A percentile compares a stretch with the other conserved stretches of the same genome.
Conservation (phyloP, 2,888 invertebrate genomes). For the Endomychus coccineus region DNA sequence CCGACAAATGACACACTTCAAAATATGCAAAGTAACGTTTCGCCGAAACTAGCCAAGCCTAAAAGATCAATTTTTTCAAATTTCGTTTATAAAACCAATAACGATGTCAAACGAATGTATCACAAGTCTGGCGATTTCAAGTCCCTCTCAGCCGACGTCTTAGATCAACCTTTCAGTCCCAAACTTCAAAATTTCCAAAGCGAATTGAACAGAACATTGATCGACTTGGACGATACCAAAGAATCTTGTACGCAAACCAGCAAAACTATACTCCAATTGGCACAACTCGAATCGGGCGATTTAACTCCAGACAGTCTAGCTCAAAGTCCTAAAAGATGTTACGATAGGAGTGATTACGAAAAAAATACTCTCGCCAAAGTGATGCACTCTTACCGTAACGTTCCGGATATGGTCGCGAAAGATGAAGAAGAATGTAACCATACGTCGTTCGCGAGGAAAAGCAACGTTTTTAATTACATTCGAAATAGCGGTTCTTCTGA, state of each 20-base stretch:
- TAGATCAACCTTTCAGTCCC: too few species aligned
- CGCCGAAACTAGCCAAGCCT: conserved; percentile 4
- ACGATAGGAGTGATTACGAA: conserved; percentile 1
- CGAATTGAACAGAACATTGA: conserved; percentile 4
- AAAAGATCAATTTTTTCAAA: conserved; percentile 8
- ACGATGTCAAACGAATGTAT: conserved; percentile 3
- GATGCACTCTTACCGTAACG: too few species aligned
- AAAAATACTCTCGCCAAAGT: too few species aligned
- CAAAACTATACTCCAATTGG: conserved; percentile 10
- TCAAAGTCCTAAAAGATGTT: conserved; percentile 23
- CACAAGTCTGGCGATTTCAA: conserved; percentile 5
- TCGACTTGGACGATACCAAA: not conserved
- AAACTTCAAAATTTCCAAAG: not conserved
- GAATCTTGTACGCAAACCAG: conserved; percentile 10
- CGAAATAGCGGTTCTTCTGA: conserved; percentile 1
- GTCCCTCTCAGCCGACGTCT: not conserved
- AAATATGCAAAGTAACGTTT: conserved; percentile 8
- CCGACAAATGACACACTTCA: conserved; percentile 5
- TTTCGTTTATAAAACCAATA: conserved; percentile 4
- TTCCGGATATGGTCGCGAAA: too few species aligned
- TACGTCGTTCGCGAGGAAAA: too few species aligned
- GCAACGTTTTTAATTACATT: conserved; percentile 3
- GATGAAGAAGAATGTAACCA: too few species aligned
- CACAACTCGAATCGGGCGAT: conserved; percentile 16
- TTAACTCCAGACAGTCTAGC: conserved; percentile 37